Evolutionary conservation across 2,888 invertebrate genomes (phyloP).

Genomic region (Opisthograptis luteolata): DNA sequence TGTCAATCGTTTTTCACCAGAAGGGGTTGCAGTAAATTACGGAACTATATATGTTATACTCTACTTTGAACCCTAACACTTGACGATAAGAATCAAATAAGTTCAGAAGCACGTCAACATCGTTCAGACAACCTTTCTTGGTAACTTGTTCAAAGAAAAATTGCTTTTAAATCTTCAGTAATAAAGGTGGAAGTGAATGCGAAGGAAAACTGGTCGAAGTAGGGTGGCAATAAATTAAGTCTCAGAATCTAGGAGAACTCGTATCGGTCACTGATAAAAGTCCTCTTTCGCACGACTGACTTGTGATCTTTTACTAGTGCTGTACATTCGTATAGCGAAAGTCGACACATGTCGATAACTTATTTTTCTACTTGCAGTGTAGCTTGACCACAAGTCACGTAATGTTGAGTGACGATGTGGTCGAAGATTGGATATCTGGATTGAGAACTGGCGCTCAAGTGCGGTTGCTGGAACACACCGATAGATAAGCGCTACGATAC

Average conservation of each 20-base stretch:
- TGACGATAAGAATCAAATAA: constrained; percentile 26
- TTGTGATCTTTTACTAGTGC: constrained; percentile 62
- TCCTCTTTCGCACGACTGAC: constrained; percentile 70
- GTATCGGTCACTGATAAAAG: constrained; percentile 79
- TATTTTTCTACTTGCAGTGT: neutral
- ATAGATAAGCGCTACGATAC: no score
- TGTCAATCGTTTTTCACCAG: constrained; percentile 49
- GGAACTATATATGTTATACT: neutral
- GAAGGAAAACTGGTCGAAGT: constrained; percentile 32
- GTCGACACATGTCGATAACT: constrained; percentile 39
- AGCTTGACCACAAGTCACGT: no score
- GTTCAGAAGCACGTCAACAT: constrained; percentile 21
- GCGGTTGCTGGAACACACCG: no score
- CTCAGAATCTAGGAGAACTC: constrained; percentile 69
- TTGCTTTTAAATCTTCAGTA: neutral
- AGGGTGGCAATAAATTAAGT: constrained; percentile 76
- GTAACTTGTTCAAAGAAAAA: constrained; percentile 20
- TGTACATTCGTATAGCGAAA: constrained; percentile 26
- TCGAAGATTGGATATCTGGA: no score
- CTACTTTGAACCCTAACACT: constrained; percentile 23
- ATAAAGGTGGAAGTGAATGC: constrained; percentile 22
- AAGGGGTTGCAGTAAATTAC: constrained; percentile 38
- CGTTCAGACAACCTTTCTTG: constrained; percentile 5
- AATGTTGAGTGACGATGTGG: no score
- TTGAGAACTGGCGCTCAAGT: no score